Conservation (phyloP, 1,140 invertebrate genomes). For the Theocolax elegans region DNA sequence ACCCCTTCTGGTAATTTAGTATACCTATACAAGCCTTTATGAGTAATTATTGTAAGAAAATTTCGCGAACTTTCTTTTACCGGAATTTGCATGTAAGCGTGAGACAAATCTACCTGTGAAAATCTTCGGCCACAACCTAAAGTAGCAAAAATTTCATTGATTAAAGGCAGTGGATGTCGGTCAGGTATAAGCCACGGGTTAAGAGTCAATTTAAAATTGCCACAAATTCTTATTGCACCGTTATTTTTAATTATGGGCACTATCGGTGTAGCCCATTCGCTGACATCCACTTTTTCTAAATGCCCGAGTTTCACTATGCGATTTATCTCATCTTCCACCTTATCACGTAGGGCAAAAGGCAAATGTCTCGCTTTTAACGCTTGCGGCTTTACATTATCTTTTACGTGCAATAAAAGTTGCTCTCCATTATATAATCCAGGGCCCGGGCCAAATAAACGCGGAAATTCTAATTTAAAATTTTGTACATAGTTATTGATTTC, state of each 20-base stretch:
- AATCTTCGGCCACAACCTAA: neutral
- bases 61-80: conserved; percentile 8
- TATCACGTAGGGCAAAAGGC: too few relatives aligned
- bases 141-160: conserved; percentile 12
- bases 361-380: too few relatives aligned
- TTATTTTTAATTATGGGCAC: conserved; percentile 57
- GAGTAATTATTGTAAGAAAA: conserved; percentile 43
- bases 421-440: neutral
- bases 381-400: too few relatives aligned
- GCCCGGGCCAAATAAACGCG: neutral
- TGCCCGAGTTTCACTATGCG: conserved; percentile 36
- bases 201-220: conserved; percentile 40
- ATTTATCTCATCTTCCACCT: conserved; percentile 42
- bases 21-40: too few relatives aligned
- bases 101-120: conserved; percentile 25
- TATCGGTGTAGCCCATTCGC: too few relatives aligned
- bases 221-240: conserved; percentile 55
- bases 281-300: conserved; percentile 58
- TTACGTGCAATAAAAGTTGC: neutral
- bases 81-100: conserved; percentile 41
- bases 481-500: too few relatives aligned
- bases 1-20: neutral
- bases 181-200: conserved; percentile 30
- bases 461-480: neutral
- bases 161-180: neutral